Conservation (phyloP, 2,797 vertebrate species). For the Spheniscus humboldti region DNA sequence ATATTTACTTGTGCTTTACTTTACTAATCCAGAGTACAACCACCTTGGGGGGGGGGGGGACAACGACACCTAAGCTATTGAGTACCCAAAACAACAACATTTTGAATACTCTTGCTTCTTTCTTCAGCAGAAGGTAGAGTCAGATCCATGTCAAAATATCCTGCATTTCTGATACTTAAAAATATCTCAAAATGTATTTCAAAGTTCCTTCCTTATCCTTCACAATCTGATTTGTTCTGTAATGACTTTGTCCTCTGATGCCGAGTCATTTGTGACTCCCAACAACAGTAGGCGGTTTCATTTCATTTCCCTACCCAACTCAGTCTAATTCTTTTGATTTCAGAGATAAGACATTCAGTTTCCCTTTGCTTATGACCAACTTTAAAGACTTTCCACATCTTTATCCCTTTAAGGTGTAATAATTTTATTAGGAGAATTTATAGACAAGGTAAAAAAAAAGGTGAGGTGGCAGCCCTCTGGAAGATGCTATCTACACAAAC, state of each 20-base stretch:
- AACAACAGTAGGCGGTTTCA: not conserved
- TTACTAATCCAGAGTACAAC: not conserved
- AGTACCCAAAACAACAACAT: not conserved
- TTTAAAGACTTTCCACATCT: not conserved
- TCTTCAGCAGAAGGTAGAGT: not conserved
- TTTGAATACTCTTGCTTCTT: not conserved
- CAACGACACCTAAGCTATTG: not conserved
- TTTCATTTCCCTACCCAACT: not conserved
- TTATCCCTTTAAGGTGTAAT: not conserved
- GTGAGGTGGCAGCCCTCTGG: not conserved
- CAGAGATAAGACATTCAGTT: not conserved
- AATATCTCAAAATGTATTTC: not conserved
- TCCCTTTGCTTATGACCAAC: not conserved
- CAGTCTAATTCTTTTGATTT: not conserved
- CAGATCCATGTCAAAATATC: not conserved
- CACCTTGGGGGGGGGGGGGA: not conserved
- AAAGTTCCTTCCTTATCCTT: not conserved
- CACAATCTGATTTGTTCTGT: not conserved
- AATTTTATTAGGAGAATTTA: not conserved
- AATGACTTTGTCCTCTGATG: not conserved
- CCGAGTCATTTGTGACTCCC: not conserved
- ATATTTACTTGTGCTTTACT: not conserved
- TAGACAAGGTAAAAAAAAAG: not conserved
- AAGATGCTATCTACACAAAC: not conserved
- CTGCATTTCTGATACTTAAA: not conserved